These are phyloP conservation scores for Coelopa pilipes DNA, from an alignment of 2,888 invertebrate genomes.

Conservation along the genomic window DNA sequence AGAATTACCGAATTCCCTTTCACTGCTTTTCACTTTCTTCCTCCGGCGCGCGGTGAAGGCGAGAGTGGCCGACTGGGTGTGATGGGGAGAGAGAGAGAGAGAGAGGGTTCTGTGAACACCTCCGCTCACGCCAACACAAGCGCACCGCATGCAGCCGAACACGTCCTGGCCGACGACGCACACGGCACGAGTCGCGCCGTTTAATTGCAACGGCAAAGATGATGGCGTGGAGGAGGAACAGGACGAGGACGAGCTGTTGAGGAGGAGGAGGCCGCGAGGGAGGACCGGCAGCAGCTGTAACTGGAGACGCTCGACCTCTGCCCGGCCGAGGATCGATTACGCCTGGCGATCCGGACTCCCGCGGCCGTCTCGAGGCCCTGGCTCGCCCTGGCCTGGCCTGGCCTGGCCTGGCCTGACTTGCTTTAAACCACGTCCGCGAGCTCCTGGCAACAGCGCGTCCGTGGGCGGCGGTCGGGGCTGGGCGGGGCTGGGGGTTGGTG, in stretches of 20 bases:
- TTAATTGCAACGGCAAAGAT: not conserved
- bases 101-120: conserved; percentile 19
- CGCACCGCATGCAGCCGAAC: not conserved
- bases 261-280: too few species aligned
- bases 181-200: not conserved
- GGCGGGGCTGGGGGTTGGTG: not conserved
- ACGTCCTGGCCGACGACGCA: not conserved
- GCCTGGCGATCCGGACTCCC: too few species aligned
- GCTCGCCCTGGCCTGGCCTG: too few species aligned
- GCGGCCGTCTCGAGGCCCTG: too few species aligned
- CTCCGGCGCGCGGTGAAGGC: not conserved
- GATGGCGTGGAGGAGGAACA: too few species aligned
- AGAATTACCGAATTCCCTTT: too few species aligned
- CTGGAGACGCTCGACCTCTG: too few species aligned
- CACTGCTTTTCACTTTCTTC: not conserved
- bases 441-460: not conserved
- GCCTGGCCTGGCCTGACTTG: not conserved
- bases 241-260: too few species aligned
- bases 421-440: not conserved
- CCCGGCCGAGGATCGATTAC: too few species aligned
- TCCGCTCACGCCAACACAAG: conserved; percentile 4
- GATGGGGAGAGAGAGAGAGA: not conserved
- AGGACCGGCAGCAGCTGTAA: too few species aligned
- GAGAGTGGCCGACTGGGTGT: too few species aligned
- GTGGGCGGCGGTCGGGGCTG: not conserved